These are phyloP conservation scores for Eupithecia vulgata DNA, from an alignment of 2,888 invertebrate species.

Conservation along the genomic window DNA sequence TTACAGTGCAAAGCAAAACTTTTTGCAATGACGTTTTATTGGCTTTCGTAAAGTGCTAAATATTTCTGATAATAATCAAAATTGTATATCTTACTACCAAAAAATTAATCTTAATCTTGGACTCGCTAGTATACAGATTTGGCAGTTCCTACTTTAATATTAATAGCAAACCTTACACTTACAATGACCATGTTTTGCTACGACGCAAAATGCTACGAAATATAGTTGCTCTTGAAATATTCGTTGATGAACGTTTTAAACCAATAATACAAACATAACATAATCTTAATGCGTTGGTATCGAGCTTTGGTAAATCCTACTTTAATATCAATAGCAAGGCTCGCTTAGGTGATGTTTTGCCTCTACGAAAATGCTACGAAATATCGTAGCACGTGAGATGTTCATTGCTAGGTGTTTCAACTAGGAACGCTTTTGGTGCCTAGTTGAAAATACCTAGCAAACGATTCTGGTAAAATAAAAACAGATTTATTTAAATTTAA, in stretches of 20 bases:
- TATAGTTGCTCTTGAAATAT: neutral
- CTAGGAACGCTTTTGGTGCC: neutral
- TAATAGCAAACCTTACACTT: neutral
- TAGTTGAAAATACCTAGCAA: too few species aligned
- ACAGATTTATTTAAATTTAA: too few species aligned
- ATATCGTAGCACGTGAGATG: neutral
- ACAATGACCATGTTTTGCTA: neutral
- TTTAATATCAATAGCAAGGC: neutral
- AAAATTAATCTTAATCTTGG: neutral
- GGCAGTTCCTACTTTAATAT: neutral
- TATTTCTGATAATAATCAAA: too few species aligned
- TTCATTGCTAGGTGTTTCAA: neutral
- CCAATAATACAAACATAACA: neutral
- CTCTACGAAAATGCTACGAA: neutral
- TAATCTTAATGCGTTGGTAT: neutral
- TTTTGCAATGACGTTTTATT: neutral
- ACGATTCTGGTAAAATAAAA: too few species aligned
- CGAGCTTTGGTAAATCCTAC: neutral
- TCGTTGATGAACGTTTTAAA: neutral
- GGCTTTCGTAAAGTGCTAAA: slow-evolving; percentile 16
- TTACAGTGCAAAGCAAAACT: too few species aligned
- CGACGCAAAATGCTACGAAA: neutral
- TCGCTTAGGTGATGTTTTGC: neutral
- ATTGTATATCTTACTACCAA: too few species aligned
- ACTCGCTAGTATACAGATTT: neutral